Percentiles rank a stretch among this genome's conserved stretches.
These are phyloP conservation scores for Rhyacichthys aspro DNA, from an alignment of 2,797 vertebrate genomes.

Conservation along the genomic window DNA sequence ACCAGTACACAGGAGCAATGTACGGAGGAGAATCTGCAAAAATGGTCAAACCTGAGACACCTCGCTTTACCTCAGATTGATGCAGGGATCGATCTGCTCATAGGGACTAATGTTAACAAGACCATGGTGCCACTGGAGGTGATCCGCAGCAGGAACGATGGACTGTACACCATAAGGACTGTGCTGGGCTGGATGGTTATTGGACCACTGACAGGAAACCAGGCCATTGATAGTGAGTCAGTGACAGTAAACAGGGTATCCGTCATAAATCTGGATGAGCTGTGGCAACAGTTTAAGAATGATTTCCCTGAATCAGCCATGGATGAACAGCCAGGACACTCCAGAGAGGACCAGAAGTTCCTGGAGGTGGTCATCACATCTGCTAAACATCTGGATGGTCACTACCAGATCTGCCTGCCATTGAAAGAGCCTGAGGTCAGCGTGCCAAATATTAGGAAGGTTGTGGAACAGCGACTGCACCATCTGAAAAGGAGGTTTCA, in stretches of 20 bases:
- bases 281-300: too few species aligned
- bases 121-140: neutral
- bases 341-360: too few species aligned
- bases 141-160: neutral
- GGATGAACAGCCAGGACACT: too few species aligned
- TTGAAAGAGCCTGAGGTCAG: neutral
- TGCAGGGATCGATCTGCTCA: neutral
- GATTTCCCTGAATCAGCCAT: too few species aligned
- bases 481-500: neutral
- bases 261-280: too few species aligned
- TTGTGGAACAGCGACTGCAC: neutral
- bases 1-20: conserved; percentile 19
- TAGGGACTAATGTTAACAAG: neutral
- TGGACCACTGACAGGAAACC: neutral
- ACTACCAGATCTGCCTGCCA: neutral
- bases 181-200: neutral
- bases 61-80: neutral
- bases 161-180: neutral
- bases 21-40: neutral
- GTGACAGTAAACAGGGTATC: too few species aligned
- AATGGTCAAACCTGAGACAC: neutral
- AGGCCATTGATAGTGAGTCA: too few species aligned
- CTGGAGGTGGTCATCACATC: too few species aligned
- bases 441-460: conserved; percentile 18
- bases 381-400: too few species aligned